Base-by-base conservation (phyloP, 2,797 vertebrate species). In the Bradypodion pumilum region DNA sequence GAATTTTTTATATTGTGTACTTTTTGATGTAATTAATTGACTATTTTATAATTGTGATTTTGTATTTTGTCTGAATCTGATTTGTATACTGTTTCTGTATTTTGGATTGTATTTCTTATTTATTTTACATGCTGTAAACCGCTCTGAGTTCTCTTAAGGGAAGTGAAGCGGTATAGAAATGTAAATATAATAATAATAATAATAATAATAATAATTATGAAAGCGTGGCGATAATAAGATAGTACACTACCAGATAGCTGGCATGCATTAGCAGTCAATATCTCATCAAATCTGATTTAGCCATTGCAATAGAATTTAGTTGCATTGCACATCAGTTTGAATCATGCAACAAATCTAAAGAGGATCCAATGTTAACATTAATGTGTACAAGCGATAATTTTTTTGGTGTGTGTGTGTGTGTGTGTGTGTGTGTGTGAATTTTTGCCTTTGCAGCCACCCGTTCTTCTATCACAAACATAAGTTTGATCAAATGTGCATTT, bases 351-450 rank as follows among this genome's bases (percentile, higher is more conserved):
- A 42, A 78, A 69, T 78, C 35, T 62, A 77, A 78, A 15, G 10
- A 59, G 7, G 52, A 42, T 60, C 21, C 65, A 70, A 25, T 72
- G 70, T n/a, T 73, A 56, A 72, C 32, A 78, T 46, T 32, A 35
- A 62, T 40, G n/a, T 62, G 40, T 37, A 7, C 73, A 72, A 10
- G 72, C 12, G 44, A 69, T 37, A 73, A 73, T 46, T 62, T 27
- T 70, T 72, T 78, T 78, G 15, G 84, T 62, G 72, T 62, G 44
- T 46, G n/a, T 35, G 40, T n/a, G 84, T 62, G 72, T 62, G 84
- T 62, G 72, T 62, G 84, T 62, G 72, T 62, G 84, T 62, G 72
- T 62, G 44, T 46, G n/a, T 35, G 40, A 73, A 46, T 63, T 63
- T 49, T 79, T 73, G 21, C 35, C 15, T 75, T 23, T 63, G 40